Evolutionary conservation across 1,140 invertebrate species (phyloP).

Genomic region (Cherax destructor): DNA sequence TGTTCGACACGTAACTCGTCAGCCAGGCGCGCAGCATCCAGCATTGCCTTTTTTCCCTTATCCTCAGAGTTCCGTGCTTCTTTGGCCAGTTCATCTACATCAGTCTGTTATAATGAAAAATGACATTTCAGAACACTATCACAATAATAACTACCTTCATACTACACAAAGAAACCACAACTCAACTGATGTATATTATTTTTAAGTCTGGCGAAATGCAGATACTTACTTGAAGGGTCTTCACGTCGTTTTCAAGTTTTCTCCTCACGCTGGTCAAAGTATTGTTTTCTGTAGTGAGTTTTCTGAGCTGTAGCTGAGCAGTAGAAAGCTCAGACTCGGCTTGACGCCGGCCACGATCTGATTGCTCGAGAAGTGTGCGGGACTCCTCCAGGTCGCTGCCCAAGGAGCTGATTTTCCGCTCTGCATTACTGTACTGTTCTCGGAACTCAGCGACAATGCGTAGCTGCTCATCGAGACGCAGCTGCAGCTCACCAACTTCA

Average conservation of each 20-base stretch:
- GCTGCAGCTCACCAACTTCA: constrained; percentile 80
- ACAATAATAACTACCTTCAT: background rate
- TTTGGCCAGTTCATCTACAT: constrained; percentile 43
- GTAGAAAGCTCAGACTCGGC: constrained; percentile 80
- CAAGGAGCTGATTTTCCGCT: constrained; percentile 31
- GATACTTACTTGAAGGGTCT: constrained; percentile 35
- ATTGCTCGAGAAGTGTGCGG: constrained; percentile 51
- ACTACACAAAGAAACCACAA: background rate
- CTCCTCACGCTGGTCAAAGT: constrained; percentile 26
- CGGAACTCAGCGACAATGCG: constrained; percentile 79
- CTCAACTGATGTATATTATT: background rate
- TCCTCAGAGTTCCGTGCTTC: constrained; percentile 55
- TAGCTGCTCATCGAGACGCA: constrained; percentile 80
- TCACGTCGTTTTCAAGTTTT: constrained; percentile 41
- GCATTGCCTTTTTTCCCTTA: constrained; percentile 58
- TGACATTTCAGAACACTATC: background rate
- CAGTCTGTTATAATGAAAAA: constrained; percentile 4
- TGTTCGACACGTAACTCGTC: constrained; percentile 49
- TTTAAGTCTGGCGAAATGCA: background rate
- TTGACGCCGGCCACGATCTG: constrained; percentile 72
- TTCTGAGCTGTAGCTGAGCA: constrained; percentile 79
- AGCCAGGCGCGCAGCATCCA: constrained; percentile 50
- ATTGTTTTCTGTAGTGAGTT: constrained; percentile 72
- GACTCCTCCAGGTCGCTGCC: constrained; percentile 39
- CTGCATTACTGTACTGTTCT: constrained; percentile 78